Evolutionary conservation across 2,888 invertebrate species (phyloP).

Genomic region (Drosophila greeni): DNA sequence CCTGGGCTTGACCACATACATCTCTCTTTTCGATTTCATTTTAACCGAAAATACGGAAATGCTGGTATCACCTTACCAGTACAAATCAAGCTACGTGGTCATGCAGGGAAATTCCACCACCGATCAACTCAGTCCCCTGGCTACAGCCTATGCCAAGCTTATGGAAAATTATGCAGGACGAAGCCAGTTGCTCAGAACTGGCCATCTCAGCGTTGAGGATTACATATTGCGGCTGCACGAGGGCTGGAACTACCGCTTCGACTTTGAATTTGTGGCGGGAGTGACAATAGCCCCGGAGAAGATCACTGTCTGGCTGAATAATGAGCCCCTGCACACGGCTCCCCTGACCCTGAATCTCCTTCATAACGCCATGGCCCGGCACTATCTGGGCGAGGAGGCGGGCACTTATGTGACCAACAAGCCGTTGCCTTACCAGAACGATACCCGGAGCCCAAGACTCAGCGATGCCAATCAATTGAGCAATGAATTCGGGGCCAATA

Average conservation of each 20-base stretch:
- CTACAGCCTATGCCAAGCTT: slow-evolving; percentile 18
- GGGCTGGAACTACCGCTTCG: slow-evolving; percentile 41
- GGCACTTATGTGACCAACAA: slow-evolving; percentile 81
- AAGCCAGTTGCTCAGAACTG: slow-evolving; percentile 9
- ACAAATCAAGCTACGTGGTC: slow-evolving; percentile 1
- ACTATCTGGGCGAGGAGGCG: slow-evolving; percentile 39
- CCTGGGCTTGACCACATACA: slow-evolving; percentile 9
- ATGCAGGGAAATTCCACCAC: slow-evolving; percentile 8
- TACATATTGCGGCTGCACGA: slow-evolving; percentile 43
- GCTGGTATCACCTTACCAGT: slow-evolving; percentile 17
- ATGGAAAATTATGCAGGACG: background rate
- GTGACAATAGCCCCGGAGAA: slow-evolving; percentile 77
- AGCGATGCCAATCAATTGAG: slow-evolving; percentile 70
- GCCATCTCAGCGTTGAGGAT: slow-evolving; percentile 21
- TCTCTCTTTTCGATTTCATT: no score
- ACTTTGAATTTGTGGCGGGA: slow-evolving; percentile 80
- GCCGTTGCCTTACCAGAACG: slow-evolving; percentile 83
- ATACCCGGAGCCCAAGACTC: slow-evolving; percentile 76
- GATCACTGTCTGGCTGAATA: slow-evolving; percentile 86
- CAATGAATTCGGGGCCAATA: slow-evolving; percentile 83
- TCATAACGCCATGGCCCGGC: slow-evolving; percentile 81
- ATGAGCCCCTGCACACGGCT: slow-evolving; percentile 86
- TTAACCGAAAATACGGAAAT: background rate
- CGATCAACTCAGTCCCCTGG: slow-evolving; percentile 80
- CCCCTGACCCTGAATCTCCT: slow-evolving; percentile 83